Conservation (phyloP, 2,113 vertebrate genomes). For the Lota lota region DNA sequence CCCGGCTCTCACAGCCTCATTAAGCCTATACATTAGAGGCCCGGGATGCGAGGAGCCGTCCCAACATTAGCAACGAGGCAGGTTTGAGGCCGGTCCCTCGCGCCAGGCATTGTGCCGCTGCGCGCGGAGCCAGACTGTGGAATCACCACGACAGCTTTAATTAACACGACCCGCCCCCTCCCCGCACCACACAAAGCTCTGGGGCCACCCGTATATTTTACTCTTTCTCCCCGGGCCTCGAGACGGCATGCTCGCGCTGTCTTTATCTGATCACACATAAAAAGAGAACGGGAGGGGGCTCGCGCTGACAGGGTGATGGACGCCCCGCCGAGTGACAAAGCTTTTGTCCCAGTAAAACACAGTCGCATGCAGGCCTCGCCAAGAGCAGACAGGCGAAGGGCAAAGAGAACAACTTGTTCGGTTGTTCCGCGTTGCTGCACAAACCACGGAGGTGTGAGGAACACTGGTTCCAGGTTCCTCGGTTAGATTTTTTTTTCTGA, state of each 20-base stretch:
- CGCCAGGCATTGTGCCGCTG: too few species aligned
- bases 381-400: constrained; percentile 62
- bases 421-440: constrained; percentile 60
- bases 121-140: too few species aligned
- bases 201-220: constrained; percentile 48
- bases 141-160: too few species aligned
- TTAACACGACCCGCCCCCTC: too few species aligned
- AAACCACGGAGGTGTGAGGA: constrained; percentile 53
- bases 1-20: too few species aligned
- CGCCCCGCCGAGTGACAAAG: constrained; percentile 61
- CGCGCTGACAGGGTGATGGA: constrained; percentile 71
- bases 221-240: constrained; percentile 21
- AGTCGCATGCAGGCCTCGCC: constrained; percentile 54
- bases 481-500: too few species aligned
- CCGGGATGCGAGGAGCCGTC: too few species aligned
- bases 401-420: constrained; percentile 68
- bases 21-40: too few species aligned
- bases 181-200: constrained; percentile 40
- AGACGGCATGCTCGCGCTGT: constrained; percentile 48
- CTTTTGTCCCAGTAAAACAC: constrained; percentile 69
- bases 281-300: constrained; percentile 52
- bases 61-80: too few species aligned
- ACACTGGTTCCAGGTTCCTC: neutral
- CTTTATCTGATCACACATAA: constrained; percentile 64
- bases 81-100: too few species aligned